Evolutionary conservation across 2,797 vertebrate species (phyloP).

Genomic region (Agapornis canus): DNA sequence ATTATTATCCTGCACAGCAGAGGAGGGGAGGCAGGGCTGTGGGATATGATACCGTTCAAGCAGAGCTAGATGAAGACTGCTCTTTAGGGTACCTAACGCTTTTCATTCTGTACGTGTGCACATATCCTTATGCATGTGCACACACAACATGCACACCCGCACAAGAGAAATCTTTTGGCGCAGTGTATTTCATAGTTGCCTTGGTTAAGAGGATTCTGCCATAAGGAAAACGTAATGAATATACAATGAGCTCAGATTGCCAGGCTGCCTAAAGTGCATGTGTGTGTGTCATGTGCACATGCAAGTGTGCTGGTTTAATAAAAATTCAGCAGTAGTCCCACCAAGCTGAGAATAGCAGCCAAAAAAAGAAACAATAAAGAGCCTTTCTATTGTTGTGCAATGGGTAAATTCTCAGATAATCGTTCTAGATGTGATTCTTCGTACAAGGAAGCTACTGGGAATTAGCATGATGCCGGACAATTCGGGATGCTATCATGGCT

Average conservation of each 20-base stretch:
- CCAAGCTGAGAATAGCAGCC: neutral
- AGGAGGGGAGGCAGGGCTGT: neutral
- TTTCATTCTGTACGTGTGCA: accelerated
- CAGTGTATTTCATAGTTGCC: neutral
- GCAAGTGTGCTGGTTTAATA: neutral
- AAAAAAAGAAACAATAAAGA: constrained; percentile 40
- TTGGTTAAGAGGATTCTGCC: neutral
- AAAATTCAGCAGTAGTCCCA: constrained; percentile 63
- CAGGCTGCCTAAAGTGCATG: neutral
- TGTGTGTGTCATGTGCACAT: neutral
- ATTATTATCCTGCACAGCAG: constrained; percentile 9
- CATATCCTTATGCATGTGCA: neutral
- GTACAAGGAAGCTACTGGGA: neutral
- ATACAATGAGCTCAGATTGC: neutral
- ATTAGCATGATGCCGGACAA: neutral
- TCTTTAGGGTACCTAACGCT: neutral
- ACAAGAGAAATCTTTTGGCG: neutral
- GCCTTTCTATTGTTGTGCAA: constrained; percentile 17
- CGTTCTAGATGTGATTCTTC: neutral
- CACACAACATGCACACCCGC: accelerated
- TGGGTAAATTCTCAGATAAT: constrained; percentile 64
- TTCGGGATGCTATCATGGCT: neutral
- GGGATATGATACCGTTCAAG: neutral
- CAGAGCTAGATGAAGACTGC: neutral
- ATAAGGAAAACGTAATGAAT: neutral